Conservation (phyloP, 64 coral and sea anemone species). For the Dendronephthya gigantea region DNA sequence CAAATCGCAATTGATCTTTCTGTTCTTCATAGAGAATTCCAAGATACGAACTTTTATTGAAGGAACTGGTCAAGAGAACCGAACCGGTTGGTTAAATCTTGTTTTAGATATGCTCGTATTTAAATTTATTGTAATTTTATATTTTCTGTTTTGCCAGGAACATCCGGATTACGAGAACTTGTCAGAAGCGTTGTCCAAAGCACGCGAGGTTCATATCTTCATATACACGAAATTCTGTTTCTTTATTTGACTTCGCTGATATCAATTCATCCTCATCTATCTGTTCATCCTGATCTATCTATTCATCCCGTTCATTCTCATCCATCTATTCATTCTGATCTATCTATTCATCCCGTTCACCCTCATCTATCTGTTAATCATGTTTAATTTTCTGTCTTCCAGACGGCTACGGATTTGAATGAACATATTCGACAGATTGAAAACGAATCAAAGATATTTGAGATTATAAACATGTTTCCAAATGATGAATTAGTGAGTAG, state of each 20-base stretch:
- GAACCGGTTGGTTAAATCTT: conserved; percentile 37
- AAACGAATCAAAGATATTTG: conserved; percentile 95
- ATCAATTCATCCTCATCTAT: no score
- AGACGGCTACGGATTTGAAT: conserved; percentile 87
- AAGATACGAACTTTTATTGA: conserved; percentile 83
- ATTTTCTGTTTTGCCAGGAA: conserved; percentile 28
- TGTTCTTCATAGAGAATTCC: conserved; percentile 65
- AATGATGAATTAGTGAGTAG: conserved; percentile 87
- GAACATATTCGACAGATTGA: conserved; percentile 95
- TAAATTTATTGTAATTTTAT: background rate
- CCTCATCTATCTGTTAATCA: background rate
- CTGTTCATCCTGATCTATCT: no score
- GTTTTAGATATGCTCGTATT: no score
- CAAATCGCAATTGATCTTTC: background rate
- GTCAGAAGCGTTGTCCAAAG: conserved; percentile 62
- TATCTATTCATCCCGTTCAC: no score
- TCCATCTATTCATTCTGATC: no score
- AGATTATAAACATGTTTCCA: conserved; percentile 92
- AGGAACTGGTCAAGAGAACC: conserved; percentile 92
- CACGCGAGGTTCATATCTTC: conserved; percentile 46
- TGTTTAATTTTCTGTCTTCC: conserved; percentile 3
- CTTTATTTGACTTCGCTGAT: background rate
- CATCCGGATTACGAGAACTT: conserved; percentile 82
- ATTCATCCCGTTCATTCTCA: no score
- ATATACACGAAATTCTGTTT: background rate